phyloP scores from a whole-genome alignment of 2,797 vertebrate genomes.

The Mus minutoides region DNA sequence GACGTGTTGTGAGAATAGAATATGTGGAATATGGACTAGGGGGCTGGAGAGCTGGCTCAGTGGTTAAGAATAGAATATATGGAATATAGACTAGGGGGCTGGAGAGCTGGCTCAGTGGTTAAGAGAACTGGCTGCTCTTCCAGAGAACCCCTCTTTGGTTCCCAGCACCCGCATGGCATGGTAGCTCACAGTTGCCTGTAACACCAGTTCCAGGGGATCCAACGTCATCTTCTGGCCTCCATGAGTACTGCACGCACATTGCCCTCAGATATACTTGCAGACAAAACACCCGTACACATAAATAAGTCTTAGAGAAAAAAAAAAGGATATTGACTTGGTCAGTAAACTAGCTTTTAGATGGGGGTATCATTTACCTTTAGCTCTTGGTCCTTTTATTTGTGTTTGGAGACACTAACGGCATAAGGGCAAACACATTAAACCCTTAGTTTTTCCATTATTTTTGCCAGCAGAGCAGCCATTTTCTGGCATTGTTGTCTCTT shows the following conservation, averaged over 20 bases:
- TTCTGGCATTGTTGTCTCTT: not conserved
- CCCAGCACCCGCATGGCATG: not conserved
- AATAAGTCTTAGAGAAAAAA: too few relatives aligned
- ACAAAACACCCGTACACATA: not conserved
- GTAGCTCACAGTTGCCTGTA: not conserved
- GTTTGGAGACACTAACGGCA: not conserved
- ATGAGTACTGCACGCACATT: not conserved
- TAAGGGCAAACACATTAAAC: not conserved
- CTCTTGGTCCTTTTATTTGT: not conserved
- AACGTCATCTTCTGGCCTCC: too few relatives aligned
- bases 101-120: not conserved
- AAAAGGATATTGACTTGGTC: not conserved
- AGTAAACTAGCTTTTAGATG: not conserved
- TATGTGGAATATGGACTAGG: not conserved
- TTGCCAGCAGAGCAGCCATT: not conserved
- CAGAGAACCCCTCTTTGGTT: not conserved
- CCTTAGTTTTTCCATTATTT: not conserved
- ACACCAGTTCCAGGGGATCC: not conserved
- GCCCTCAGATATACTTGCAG: not conserved
- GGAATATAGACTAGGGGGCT: not conserved
- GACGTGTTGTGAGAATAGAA: not conserved
- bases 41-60: not conserved
- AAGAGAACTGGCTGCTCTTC: not conserved
- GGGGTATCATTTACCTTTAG: not conserved
- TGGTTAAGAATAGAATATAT: not conserved